Percentiles rank a stretch among this genome's conserved stretches.
Conservation (phyloP, 2,113 vertebrate species). For the Thryonomys swinderianus region DNA sequence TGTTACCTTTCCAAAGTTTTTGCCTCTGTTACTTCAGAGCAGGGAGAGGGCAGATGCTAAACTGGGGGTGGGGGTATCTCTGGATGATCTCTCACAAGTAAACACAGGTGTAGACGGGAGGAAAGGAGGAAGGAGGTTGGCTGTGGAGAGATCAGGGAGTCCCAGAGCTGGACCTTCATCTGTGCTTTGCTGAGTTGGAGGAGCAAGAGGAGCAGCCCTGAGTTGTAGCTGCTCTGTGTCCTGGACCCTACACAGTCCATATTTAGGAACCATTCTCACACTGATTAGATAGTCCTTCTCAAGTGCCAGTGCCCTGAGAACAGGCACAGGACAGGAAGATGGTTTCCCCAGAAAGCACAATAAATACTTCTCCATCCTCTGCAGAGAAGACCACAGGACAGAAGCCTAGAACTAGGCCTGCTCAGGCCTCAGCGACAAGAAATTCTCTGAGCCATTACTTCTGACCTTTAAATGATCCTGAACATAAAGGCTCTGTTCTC, state of each 20-base stretch:
- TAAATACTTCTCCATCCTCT: background rate
- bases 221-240: background rate
- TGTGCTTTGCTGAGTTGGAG: background rate
- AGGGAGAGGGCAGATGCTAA: background rate
- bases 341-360: background rate
- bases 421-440: background rate
- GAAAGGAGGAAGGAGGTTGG: background rate
- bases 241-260: background rate
- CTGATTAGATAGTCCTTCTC: slow-evolving; percentile 39
- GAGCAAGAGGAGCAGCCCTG: background rate
- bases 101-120: background rate
- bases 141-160: background rate
- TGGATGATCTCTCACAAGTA: background rate
- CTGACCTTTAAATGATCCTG: background rate
- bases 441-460: background rate
- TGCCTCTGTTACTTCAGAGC: background rate
- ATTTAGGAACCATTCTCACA: slow-evolving; percentile 37
- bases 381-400: background rate
- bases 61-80: background rate
- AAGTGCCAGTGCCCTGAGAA: slow-evolving; percentile 19
- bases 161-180: background rate
- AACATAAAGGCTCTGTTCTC: background rate
- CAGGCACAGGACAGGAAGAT: background rate
- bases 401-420: background rate
- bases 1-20: background rate